A percentile compares a stretch with the other conserved stretches of the same genome.
phyloP scores from a whole-genome alignment of 1,140 invertebrate genomes.

The Calliphora vicina region DNA sequence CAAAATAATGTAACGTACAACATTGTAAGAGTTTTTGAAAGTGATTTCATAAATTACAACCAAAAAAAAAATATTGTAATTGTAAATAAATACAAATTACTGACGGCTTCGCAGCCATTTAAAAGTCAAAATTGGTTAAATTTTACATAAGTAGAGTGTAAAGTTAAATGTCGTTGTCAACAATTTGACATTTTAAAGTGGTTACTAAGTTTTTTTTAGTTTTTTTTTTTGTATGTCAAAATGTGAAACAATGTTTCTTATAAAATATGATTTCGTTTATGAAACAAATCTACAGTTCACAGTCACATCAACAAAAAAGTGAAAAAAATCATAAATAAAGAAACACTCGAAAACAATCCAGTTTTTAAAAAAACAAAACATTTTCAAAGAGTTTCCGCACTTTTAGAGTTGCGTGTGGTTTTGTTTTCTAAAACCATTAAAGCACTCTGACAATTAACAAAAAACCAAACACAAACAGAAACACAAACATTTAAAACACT shows the following conservation, averaged over 20 bases:
- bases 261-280: not conserved
- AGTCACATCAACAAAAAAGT: not conserved
- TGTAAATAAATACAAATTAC: not conserved
- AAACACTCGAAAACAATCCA: not conserved
- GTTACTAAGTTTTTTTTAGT: not conserved
- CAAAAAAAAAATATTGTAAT: not conserved
- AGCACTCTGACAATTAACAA: not conserved
- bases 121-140: slow-evolving; percentile 3
- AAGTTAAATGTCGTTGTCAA: not conserved
- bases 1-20: not conserved
- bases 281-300: not conserved
- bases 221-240: not conserved
- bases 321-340: too few species aligned
- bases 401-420: slow-evolving; percentile 1
- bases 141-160: not conserved
- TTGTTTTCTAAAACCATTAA: slow-evolving; percentile 7
- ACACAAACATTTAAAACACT: not conserved
- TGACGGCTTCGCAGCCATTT: not conserved
- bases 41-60: not conserved
- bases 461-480: not conserved
- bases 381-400: slow-evolving; percentile 1
- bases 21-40: not conserved
- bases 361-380: not conserved
- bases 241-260: not conserved
- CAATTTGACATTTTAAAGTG: slow-evolving; percentile 15